Evolutionary conservation across 2,888 invertebrate genomes (phyloP).

Genomic region (Sceliomorpha sp.): DNA sequence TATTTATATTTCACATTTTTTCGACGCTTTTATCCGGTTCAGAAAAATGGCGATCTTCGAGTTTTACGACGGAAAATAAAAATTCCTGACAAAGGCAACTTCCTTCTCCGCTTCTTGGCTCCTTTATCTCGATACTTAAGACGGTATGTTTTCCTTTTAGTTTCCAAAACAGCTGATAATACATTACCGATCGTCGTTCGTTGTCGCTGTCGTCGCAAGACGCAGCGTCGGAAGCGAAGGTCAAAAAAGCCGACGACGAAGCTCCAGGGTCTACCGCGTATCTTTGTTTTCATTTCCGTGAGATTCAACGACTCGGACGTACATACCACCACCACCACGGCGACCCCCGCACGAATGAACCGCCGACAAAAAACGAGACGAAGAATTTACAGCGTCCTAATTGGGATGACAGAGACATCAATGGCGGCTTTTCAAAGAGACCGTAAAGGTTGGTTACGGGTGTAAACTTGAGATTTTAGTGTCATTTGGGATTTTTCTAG

Average conservation of each 20-base stretch:
- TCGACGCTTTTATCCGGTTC: no score
- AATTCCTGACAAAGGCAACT: constrained; percentile 17
- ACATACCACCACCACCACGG: constrained; percentile 31
- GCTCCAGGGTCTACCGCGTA: constrained; percentile 16
- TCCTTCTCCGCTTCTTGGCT: constrained; percentile 6
- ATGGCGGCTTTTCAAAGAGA: constrained; percentile 74
- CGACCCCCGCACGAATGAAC: constrained; percentile 20
- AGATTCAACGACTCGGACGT: constrained; percentile 26
- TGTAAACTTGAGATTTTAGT: constrained; percentile 78
- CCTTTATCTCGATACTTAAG: constrained; percentile 5
- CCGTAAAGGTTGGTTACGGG: constrained; percentile 73
- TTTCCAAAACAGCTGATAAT: constrained; percentile 32
- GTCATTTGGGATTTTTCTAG: constrained; percentile 67
- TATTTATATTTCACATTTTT: no score
- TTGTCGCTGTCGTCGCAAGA: constrained; percentile 29
- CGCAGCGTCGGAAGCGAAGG: constrained; percentile 23
- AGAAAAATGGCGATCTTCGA: not conserved
- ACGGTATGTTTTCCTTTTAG: constrained; percentile 9
- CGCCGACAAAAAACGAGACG: constrained; percentile 45
- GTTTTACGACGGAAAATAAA: constrained; percentile 21
- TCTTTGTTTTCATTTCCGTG: constrained; percentile 33
- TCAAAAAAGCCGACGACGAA: constrained; percentile 20
- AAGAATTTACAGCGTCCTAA: constrained; percentile 75
- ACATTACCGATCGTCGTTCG: no score
- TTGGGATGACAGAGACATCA: constrained; percentile 79